These are phyloP conservation scores for Chrysocyon brachyurus DNA, from an alignment of 2,797 vertebrate genomes.

Conservation along the genomic window DNA sequence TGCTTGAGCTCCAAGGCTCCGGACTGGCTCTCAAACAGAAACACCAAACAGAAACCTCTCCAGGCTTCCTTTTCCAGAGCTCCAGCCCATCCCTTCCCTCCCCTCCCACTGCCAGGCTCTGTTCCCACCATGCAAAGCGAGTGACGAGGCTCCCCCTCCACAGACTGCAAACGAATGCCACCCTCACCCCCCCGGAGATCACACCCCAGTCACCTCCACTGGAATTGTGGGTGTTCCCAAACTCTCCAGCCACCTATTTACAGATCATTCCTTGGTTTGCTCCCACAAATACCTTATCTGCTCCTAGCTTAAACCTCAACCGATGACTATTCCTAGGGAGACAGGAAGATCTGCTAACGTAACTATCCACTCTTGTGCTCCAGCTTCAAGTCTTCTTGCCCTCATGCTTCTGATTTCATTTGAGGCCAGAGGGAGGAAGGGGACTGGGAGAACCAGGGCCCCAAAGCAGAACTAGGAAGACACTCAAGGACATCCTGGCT, in stretches of 20 bases:
- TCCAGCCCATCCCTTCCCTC: neutral
- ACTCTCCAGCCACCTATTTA: neutral
- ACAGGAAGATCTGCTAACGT: neutral
- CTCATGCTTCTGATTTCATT: neutral
- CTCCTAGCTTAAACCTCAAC: neutral
- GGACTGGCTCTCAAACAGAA: neutral
- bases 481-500: neutral
- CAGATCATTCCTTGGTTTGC: neutral
- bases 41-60: neutral
- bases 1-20: too few species aligned
- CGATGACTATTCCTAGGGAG: neutral
- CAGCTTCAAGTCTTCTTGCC: neutral
- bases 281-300: neutral
- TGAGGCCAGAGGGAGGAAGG: neutral
- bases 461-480: too few species aligned
- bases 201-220: neutral
- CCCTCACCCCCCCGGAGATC: neutral
- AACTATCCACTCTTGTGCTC: neutral
- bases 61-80: neutral
- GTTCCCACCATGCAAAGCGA: neutral
- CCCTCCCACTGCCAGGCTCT: neutral
- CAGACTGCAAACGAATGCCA: neutral
- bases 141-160: neutral
- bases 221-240: neutral
- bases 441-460: neutral